Base-by-base conservation (phyloP, 2,888 invertebrate species). In the Aricia artaxerxes region DNA sequence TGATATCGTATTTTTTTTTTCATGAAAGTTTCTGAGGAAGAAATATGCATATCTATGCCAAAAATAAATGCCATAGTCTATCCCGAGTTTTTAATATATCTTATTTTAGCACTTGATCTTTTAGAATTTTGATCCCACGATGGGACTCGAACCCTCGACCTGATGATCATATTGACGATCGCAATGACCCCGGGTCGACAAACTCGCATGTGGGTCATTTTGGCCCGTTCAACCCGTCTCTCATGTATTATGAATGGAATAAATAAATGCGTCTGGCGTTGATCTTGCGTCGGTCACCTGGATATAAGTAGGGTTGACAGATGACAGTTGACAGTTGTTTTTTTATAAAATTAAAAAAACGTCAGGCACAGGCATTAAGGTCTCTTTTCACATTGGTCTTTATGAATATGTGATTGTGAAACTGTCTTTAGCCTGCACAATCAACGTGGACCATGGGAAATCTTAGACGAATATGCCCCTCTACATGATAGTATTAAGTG, bases 241-340 rank as follows among this genome's bases (percentile, higher is more conserved):
- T 61, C 61, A 61, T 31, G 11, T 11, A 69, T 35, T 35, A 69
- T 69, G 31, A 31, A 69, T 69, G 64, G 13, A 69, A 69, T 69
- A 69, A 69, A 69, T 69, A 69, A 69, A 69, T 69, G 64, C 64
- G 64, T 64, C 64, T 69, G 64, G 31, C 64, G 64, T 31, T 69
- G 64, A 11, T 69, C 9, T 69, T 69, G 64, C 31, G 31, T 69
- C 9, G 11, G 35, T 69, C 64, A 31, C 64, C 35, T 69, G 64
- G 11, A 69, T 69, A 69, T 35, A 31, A 69, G 31, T 35, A 69
- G 64, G 64, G 35, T 31, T 69, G 64, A 31, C 64, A 69, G 31
- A 69, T 61, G 24, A 31, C 7, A 31, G 49, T 49, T 49, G 49
- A 49, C 49, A 49, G 49, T 49, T 49, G 49, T 9, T 49, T 16